A percentile compares a stretch with the other conserved stretches of the same genome.
These are phyloP conservation scores for Larimichthys polyactis DNA, from an alignment of 2,113 vertebrate genomes.

Conservation along the genomic window DNA sequence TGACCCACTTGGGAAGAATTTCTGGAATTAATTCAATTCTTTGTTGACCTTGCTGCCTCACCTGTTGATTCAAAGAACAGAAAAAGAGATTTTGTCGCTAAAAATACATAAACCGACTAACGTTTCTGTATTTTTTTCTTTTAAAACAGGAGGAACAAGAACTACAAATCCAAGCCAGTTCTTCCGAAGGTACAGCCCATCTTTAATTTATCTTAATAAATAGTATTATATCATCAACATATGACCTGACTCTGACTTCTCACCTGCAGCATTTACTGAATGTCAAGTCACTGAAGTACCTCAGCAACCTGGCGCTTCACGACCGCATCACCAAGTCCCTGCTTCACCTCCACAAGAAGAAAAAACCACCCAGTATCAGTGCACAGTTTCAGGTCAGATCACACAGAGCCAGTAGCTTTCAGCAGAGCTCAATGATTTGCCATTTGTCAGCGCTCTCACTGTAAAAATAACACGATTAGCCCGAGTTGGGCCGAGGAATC, in stretches of 20 bases:
- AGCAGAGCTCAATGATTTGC: constrained; percentile 8
- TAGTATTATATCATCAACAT: neutral
- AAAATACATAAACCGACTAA: neutral
- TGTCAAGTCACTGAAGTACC: constrained; percentile 96
- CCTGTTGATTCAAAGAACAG: constrained; percentile 7
- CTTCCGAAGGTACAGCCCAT: constrained; percentile 92
- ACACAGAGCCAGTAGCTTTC: neutral
- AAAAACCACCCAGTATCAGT: constrained; percentile 98
- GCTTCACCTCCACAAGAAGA: constrained; percentile 98
- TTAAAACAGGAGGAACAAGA: constrained; percentile 92
- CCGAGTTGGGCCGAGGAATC: constrained; percentile 17
- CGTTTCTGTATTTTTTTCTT: neutral
- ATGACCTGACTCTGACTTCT: constrained; percentile 2
- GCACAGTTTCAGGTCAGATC: constrained; percentile 95
- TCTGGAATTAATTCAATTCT: constrained; percentile 26
- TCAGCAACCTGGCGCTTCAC: constrained; percentile 93
- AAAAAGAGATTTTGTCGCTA: neutral
- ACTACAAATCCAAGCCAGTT: constrained; percentile 91
- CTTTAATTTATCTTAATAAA: neutral
- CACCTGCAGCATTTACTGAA: constrained; percentile 91
- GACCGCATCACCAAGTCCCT: constrained; percentile 99
- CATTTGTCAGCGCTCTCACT: neutral
- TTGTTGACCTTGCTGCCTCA: neutral
- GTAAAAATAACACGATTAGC: constrained; percentile 28
- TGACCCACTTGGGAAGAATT: constrained; percentile 25